Conservation (phyloP, 2,113 vertebrate genomes). For the Cavia porcellus region DNA sequence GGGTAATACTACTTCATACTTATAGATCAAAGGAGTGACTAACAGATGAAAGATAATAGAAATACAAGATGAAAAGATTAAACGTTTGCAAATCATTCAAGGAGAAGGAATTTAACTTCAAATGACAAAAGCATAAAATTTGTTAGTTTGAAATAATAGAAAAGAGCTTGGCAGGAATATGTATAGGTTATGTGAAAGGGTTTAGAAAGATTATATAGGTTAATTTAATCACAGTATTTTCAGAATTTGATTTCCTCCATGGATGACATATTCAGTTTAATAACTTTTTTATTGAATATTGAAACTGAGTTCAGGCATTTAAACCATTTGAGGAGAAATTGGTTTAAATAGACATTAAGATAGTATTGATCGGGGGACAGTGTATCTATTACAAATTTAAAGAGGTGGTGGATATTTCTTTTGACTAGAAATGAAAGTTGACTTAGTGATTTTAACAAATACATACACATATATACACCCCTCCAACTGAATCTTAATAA, state of each 20-base stretch:
- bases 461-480: neutral
- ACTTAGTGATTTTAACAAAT: neutral
- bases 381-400: neutral
- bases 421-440: neutral
- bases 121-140: neutral
- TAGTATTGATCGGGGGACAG: neutral
- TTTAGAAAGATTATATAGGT: neutral
- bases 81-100: neutral
- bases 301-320: neutral
- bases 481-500: neutral
- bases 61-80: neutral
- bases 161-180: neutral
- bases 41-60: neutral
- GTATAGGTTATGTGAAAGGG: neutral
- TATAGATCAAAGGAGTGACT: neutral
- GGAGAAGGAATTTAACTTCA: neutral
- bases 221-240: slow-evolving; percentile 13
- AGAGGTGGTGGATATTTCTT: neutral
- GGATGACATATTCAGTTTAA: neutral
- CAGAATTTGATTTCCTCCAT: neutral
- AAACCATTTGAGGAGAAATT: neutral
- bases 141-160: slow-evolving; percentile 1
- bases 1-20: neutral
- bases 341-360: neutral
- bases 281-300: neutral